Percentiles rank a stretch among this genome's conserved stretches.
phyloP scores from a whole-genome alignment of 37 sponge, comb jelly and placozoan genomes.

The Geodia barretti region DNA sequence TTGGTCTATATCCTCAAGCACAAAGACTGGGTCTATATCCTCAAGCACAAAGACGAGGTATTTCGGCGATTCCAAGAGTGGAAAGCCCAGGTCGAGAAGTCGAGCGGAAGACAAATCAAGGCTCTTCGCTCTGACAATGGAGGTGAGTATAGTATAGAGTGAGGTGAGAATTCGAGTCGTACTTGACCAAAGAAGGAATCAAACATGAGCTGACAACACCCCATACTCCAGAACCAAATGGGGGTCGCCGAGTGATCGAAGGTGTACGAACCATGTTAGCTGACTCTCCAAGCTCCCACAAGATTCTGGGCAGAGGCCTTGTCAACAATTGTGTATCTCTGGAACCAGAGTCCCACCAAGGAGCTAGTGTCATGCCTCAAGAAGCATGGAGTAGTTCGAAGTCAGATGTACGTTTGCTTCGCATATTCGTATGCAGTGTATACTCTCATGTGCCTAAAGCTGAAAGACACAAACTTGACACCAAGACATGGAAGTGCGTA shows the following conservation, averaged over 20 bases:
- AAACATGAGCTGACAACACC: constrained; percentile 14
- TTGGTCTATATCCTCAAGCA: too few species aligned
- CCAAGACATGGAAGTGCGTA: constrained; percentile 22
- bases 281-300: too few species aligned
- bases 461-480: constrained; percentile 17
- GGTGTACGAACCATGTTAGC: constrained; percentile 36
- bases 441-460: constrained; percentile 19
- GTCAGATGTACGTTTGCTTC: constrained; percentile 12
- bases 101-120: too few species aligned
- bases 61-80: too few species aligned
- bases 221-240: constrained; percentile 41
- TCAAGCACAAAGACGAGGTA: too few species aligned
- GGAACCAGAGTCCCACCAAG: constrained; percentile 34
- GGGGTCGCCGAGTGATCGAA: constrained; percentile 35
- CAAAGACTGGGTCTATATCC: too few species aligned
- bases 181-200: constrained; percentile 6
- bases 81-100: too few species aligned
- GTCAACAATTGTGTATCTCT: constrained; percentile 20
- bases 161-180: constrained; percentile 2
- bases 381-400: constrained; percentile 28
- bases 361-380: constrained; percentile 14
- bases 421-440: constrained; percentile 24
- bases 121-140: too few species aligned
- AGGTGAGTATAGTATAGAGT: too few species aligned
- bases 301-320: constrained; percentile 27